Evolutionary conservation across 64 coral and sea anemone species (phyloP).

Genomic region (Pachyseris speciosa): DNA sequence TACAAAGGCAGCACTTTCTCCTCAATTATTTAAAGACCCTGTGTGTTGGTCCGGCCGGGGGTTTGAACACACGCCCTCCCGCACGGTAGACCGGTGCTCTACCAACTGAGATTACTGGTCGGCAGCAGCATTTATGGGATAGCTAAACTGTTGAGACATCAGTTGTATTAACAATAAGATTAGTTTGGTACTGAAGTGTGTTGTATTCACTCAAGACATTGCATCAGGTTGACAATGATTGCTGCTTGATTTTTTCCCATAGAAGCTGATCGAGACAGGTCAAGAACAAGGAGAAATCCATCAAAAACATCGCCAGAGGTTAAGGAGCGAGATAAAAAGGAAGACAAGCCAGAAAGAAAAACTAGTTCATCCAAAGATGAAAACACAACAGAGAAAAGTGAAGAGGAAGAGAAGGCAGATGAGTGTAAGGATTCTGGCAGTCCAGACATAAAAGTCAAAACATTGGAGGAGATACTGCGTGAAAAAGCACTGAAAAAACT

Average conservation of each 20-base stretch:
- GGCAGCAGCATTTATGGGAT: no score
- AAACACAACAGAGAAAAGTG: slow-evolving; percentile 11
- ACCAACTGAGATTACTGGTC: no score
- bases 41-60: no score
- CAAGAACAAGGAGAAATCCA: slow-evolving; percentile 28
- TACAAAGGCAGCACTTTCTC: no score
- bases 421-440: slow-evolving; percentile 8
- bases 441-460: slow-evolving; percentile 83
- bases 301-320: slow-evolving; percentile 25
- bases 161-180: no score
- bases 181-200: no score
- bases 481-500: slow-evolving; percentile 92
- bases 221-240: no score
- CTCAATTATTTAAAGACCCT: no score
- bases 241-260: neutral
- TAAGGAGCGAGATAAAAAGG: slow-evolving; percentile 38
- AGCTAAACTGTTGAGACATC: no score
- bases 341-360: slow-evolving; percentile 44
- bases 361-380: slow-evolving; percentile 30
- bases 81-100: no score
- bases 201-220: no score
- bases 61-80: no score
- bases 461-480: slow-evolving; percentile 84
- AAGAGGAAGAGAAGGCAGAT: slow-evolving; percentile 25
- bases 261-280: slow-evolving; percentile 23